Conservation (phyloP, 1,140 invertebrate species). For the Diuraphis noxia region DNA sequence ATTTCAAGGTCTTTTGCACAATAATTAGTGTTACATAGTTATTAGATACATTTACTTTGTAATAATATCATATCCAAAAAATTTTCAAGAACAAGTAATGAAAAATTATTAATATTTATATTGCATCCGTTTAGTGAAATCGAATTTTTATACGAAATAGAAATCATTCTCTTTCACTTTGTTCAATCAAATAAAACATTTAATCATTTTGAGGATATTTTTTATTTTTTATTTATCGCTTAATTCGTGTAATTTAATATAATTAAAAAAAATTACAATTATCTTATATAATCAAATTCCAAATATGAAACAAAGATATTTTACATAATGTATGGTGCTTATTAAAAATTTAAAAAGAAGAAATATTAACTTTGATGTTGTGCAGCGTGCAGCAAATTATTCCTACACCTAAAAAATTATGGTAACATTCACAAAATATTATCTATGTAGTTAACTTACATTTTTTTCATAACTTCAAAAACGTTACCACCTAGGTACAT, state of each 20-base stretch:
- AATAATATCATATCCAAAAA: not conserved
- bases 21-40: not conserved
- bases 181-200: not conserved
- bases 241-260: not conserved
- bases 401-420: not conserved
- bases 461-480: not conserved
- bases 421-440: not conserved
- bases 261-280: not conserved
- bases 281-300: not conserved
- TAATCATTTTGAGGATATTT: not conserved
- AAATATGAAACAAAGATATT: not conserved
- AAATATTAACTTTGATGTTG: not conserved
- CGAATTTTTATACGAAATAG: not conserved
- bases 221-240: not conserved
- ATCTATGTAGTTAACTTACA: not conserved
- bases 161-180: slow-evolving; percentile 3
- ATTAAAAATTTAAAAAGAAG: not conserved
- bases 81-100: not conserved
- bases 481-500: no score
- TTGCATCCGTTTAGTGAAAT: slow-evolving; percentile 20
- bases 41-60: not conserved
- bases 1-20: not conserved
- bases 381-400: not conserved
- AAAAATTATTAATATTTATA: not conserved
- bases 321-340: no score